These are phyloP conservation scores for Cephalopholis sonnerati DNA, from an alignment of 2,113 vertebrate genomes.

Conservation along the genomic window DNA sequence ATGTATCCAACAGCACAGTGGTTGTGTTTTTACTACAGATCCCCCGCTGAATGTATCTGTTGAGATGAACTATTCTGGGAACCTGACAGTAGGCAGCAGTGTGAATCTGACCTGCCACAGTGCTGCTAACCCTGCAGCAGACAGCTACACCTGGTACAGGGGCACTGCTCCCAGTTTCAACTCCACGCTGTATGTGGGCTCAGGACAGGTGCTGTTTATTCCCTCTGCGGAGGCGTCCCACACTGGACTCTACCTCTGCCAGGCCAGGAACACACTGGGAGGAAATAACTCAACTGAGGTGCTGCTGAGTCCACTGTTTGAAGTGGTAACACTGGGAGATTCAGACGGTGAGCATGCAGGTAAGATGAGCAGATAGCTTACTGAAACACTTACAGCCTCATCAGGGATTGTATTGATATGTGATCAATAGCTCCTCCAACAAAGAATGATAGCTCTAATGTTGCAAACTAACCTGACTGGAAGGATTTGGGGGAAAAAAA, in stretches of 20 bases:
- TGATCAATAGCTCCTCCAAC: background rate
- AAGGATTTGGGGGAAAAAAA: background rate
- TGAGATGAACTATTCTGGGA: constrained; percentile 9
- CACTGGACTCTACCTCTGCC: constrained; percentile 59
- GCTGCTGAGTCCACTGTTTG: constrained; percentile 8
- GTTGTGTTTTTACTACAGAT: constrained; percentile 38
- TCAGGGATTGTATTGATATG: background rate
- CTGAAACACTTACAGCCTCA: background rate
- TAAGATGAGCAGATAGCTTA: background rate
- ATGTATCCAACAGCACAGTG: background rate
- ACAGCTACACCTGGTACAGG: constrained; percentile 71
- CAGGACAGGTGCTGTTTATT: constrained; percentile 56
- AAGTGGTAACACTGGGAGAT: background rate
- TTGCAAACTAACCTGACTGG: background rate
- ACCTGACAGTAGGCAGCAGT: constrained; percentile 5
- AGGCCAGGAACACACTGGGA: constrained; percentile 50
- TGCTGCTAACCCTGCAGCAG: constrained; percentile 58
- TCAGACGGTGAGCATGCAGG: constrained; percentile 26
- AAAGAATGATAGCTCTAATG: background rate
- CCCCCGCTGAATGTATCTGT: constrained; percentile 52
- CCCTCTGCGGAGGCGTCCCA: constrained; percentile 30
- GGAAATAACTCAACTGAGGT: constrained; percentile 56
- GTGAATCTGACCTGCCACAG: constrained; percentile 67
- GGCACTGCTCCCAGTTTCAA: background rate
- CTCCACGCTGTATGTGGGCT: constrained; percentile 41